Conservation (phyloP, 2,113 vertebrate species). For the Catharus fuscescens region DNA sequence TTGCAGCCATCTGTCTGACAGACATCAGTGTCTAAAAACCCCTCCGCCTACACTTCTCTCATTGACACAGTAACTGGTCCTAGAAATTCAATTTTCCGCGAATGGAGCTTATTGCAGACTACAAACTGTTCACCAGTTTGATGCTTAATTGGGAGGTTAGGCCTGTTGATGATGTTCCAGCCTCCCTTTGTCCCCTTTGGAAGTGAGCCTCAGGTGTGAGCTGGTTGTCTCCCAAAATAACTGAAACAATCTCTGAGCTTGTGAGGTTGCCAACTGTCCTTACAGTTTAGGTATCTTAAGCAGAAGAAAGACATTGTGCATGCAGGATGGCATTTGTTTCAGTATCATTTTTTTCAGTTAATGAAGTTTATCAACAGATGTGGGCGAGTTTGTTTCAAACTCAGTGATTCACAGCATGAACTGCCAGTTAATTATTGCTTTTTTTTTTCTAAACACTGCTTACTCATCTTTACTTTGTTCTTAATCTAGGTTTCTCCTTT, state of each 20-base stretch:
- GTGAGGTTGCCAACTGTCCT: neutral
- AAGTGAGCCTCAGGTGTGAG: neutral
- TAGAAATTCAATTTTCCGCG: neutral
- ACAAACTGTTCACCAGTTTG: neutral
- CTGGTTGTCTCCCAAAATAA: neutral
- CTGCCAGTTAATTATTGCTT: slow-evolving; percentile 22
- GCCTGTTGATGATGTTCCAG: neutral
- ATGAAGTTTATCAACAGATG: slow-evolving; percentile 38
- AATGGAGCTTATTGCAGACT: neutral
- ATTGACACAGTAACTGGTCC: neutral
- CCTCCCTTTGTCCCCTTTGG: neutral
- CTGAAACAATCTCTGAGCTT: neutral
- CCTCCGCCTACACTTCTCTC: neutral
- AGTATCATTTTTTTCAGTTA: slow-evolving; percentile 7
- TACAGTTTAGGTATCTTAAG: neutral
- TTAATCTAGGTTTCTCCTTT: neutral
- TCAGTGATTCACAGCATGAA: neutral
- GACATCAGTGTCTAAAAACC: neutral
- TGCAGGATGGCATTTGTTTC: neutral
- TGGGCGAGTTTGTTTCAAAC: neutral
- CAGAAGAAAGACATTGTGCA: neutral
- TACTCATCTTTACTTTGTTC: slow-evolving; percentile 10
- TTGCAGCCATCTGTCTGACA: slow-evolving; percentile 41
- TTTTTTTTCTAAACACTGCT: neutral
- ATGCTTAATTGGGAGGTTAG: neutral